phyloP scores from a whole-genome alignment of 2,797 vertebrate species.

The Oophaga sylvatica region DNA sequence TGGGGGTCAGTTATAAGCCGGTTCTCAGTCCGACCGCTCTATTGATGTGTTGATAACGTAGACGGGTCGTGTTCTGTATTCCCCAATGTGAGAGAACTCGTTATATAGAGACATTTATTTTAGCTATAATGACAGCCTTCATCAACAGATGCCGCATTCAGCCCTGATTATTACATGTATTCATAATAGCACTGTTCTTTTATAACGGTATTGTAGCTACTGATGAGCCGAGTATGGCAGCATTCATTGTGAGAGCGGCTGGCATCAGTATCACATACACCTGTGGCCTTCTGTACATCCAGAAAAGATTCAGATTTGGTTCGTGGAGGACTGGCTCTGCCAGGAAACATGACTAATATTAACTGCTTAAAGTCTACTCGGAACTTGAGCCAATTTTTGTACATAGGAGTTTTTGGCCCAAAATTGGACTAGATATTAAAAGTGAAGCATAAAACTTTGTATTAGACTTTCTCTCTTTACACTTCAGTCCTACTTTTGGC shows the following conservation, averaged over 20 bases:
- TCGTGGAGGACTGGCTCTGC: background rate
- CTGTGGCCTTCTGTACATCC: background rate
- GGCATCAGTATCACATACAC: conserved; percentile 1
- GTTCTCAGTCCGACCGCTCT: background rate
- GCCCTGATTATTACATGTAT: conserved; percentile 6
- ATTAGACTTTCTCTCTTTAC: too few species aligned
- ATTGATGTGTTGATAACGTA: conserved; percentile 12
- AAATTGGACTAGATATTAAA: too few species aligned
- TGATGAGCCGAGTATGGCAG: conserved; percentile 1
- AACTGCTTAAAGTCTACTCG: too few species aligned
- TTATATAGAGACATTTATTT: conserved; percentile 16
- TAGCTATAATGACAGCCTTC: conserved; percentile 6
- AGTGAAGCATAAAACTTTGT: too few species aligned
- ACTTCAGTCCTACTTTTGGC: too few species aligned
- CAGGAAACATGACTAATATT: background rate
- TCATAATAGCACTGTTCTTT: background rate
- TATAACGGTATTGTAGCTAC: background rate
- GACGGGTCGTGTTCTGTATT: background rate
- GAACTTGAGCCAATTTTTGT: too few species aligned
- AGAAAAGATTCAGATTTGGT: conserved; percentile 8
- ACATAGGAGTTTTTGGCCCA: too few species aligned
- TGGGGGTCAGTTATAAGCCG: conserved; percentile 4
- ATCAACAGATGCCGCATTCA: background rate
- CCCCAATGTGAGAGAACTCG: conserved; percentile 8
- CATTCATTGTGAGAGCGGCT: conserved; percentile 2